These are phyloP conservation scores for Eupithecia dodoneata DNA, from an alignment of 2,888 invertebrate species.

Conservation along the genomic window DNA sequence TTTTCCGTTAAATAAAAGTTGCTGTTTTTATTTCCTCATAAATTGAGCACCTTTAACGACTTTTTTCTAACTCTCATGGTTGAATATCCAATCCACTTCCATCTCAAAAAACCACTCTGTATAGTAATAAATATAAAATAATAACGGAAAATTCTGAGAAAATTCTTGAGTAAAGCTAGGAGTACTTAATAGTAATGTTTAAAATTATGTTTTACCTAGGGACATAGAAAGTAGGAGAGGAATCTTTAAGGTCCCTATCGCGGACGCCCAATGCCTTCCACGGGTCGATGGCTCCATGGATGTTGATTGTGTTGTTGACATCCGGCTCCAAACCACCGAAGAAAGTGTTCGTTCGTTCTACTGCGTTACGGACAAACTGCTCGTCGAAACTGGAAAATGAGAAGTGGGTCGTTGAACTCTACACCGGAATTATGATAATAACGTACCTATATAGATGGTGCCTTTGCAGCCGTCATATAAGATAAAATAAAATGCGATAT, in stretches of 20 bases:
- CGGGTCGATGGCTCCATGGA: conserved; percentile 83
- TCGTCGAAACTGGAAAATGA: conserved; percentile 64
- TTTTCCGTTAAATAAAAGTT: no score
- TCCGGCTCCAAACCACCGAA: conserved; percentile 79
- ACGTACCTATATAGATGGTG: no score
- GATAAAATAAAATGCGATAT: no score
- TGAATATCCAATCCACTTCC: no score
- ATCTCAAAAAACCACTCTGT: no score
- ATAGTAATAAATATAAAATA: no score
- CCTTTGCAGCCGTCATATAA: no score
- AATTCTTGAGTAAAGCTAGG: neutral
- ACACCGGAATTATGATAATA: no score
- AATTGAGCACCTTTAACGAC: no score
- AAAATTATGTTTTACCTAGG: conserved; percentile 58
- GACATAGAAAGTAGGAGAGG: conserved; percentile 71
- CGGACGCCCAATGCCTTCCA: conserved; percentile 84
- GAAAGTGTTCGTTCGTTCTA: conserved; percentile 76
- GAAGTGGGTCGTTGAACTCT: neutral
- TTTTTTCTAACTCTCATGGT: no score
- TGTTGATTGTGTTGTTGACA: conserved; percentile 83
- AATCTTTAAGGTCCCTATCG: conserved; percentile 63
- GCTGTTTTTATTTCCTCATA: no score
- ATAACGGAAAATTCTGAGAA: no score
- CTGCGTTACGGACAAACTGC: conserved; percentile 67
- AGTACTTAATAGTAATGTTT: neutral